These are phyloP conservation scores for Reticulitermes lucifugus DNA, from an alignment of 2,888 invertebrate species.

Conservation along the genomic window DNA sequence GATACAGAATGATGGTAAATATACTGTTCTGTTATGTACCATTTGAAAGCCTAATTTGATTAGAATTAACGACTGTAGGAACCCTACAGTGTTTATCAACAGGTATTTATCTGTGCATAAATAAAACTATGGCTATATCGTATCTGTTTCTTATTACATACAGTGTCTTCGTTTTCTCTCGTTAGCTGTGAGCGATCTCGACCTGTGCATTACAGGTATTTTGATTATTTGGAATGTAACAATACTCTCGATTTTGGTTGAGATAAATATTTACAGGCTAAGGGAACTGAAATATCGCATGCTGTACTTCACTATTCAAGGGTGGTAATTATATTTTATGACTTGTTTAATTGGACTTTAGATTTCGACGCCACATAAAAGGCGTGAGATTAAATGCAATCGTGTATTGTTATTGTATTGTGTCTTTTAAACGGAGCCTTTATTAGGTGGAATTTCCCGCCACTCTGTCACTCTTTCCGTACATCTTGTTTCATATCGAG, in stretches of 20 bases:
- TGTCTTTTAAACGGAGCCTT: not conserved
- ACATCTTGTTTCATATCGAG: not conserved
- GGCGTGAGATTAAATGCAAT: not conserved
- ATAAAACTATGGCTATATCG: too few relatives aligned
- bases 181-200: too few relatives aligned
- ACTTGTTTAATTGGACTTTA: not conserved
- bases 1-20: too few relatives aligned
- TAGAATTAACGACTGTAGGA: too few relatives aligned
- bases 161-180: too few relatives aligned
- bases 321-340: conserved; percentile 5
- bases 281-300: not conserved
- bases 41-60: too few relatives aligned
- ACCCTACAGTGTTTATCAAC: too few relatives aligned
- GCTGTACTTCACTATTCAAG: not conserved
- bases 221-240: too few relatives aligned
- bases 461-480: not conserved
- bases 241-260: not conserved
- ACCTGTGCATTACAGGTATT: too few relatives aligned
- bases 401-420: not conserved
- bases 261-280: not conserved
- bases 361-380: not conserved
- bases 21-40: too few relatives aligned
- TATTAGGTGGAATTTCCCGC: not conserved
- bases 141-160: too few relatives aligned
- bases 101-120: too few relatives aligned